Percentiles rank a stretch among this genome's conserved stretches.
These are phyloP conservation scores for Melanostoma scalare DNA, from an alignment of 2,888 invertebrate species.

Conservation along the genomic window DNA sequence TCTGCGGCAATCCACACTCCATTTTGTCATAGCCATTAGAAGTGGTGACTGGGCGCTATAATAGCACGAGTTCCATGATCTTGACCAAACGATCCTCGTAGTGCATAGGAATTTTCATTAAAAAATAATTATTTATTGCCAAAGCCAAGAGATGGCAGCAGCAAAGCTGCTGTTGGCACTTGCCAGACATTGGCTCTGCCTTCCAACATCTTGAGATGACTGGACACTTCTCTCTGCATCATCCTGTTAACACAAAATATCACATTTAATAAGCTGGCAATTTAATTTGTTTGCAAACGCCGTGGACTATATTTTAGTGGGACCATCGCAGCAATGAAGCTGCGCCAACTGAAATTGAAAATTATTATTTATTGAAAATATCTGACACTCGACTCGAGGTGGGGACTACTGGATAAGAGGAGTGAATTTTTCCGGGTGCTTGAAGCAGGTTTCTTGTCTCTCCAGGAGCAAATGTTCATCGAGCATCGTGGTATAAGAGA, in stretches of 20 bases:
- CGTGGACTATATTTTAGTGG: constrained; percentile 63
- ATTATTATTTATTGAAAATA: constrained; percentile 69
- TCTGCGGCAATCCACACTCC: constrained; percentile 52
- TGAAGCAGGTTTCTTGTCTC: constrained; percentile 45
- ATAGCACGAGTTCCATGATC: constrained; percentile 40
- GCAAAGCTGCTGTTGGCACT: constrained; percentile 14
- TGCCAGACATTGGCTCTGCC: background rate
- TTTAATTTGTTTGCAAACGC: constrained; percentile 72
- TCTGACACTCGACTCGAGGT: constrained; percentile 43
- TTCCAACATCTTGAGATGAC: constrained; percentile 13
- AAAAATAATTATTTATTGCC: constrained; percentile 68
- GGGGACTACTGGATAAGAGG: constrained; percentile 42
- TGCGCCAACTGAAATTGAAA: constrained; percentile 57
- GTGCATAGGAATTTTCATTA: constrained; percentile 64
- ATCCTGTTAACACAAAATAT: constrained; percentile 67
- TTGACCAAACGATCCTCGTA: constrained; percentile 51
- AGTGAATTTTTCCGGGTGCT: constrained; percentile 30
- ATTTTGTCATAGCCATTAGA: constrained; percentile 70
- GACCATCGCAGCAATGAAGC: background rate
- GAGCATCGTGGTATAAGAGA: constrained; percentile 48
- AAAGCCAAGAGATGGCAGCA: constrained; percentile 24
- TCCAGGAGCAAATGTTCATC: constrained; percentile 54
- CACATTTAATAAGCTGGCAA: constrained; percentile 70
- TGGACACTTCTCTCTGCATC: constrained; percentile 27
- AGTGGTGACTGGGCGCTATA: constrained; percentile 19